Evolutionary conservation across 1,140 invertebrate species (phyloP).

Genomic region (Meloidogyne chitwoodi): DNA sequence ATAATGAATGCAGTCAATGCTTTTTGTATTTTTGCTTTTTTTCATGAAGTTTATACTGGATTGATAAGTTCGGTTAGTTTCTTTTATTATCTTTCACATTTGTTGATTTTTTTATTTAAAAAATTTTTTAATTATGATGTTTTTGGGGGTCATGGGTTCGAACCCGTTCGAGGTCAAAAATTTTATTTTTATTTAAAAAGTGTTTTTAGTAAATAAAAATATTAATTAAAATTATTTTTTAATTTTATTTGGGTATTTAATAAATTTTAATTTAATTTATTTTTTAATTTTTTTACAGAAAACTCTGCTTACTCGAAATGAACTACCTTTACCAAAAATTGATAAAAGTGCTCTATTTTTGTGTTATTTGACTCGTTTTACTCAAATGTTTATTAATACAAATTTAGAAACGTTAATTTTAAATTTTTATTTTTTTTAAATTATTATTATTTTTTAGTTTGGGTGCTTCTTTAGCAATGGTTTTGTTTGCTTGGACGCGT

Average conservation of each 20-base stretch:
- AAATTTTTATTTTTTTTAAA: not conserved
- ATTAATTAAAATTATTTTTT: not conserved
- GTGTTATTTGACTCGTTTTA: slow-evolving; percentile 37
- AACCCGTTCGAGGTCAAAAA: not conserved
- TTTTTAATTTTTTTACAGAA: not conserved
- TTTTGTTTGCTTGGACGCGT: slow-evolving; percentile 39
- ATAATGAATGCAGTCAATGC: slow-evolving; percentile 31
- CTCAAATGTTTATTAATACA: slow-evolving; percentile 43
- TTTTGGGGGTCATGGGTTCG: not conserved
- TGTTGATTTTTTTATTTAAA: too few species aligned
- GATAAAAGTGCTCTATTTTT: slow-evolving; percentile 22
- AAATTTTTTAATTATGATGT: too few species aligned
- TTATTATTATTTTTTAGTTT: slow-evolving; percentile 20
- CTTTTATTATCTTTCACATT: not conserved
- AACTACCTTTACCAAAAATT: slow-evolving; percentile 23
- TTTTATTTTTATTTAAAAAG: not conserved
- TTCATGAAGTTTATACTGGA: slow-evolving; percentile 34
- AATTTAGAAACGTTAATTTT: slow-evolving; percentile 35
- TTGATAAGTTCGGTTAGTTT: not conserved
- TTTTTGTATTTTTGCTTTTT: slow-evolving; percentile 22
- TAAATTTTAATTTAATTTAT: not conserved
- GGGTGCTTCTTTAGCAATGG: slow-evolving; percentile 33
- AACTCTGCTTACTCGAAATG: not conserved
- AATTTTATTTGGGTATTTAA: not conserved
- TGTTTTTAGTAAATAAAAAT: not conserved